These are phyloP conservation scores for Artibeus lituratus DNA, from an alignment of 2,797 vertebrate species.

Conservation along the genomic window DNA sequence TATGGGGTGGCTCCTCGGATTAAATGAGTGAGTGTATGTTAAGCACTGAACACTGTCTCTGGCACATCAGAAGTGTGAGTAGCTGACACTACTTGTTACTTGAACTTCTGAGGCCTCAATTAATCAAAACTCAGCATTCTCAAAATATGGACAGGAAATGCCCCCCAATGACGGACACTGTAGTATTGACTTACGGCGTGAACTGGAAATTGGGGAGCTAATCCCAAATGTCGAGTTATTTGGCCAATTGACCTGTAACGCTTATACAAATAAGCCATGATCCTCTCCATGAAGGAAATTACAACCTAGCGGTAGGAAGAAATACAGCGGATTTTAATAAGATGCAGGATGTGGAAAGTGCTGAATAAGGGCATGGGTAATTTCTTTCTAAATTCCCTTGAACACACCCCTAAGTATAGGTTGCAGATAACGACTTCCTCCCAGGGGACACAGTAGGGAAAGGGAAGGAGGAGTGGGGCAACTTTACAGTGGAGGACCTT, in stretches of 20 bases:
- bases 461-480: too few relatives aligned
- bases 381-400: neutral
- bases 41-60: neutral
- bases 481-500: neutral
- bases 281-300: neutral
- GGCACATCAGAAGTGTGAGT: neutral
- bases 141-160: neutral
- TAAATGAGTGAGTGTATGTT: too few relatives aligned
- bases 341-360: neutral
- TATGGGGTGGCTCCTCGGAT: neutral
- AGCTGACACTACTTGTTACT: neutral
- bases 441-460: neutral
- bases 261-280: neutral
- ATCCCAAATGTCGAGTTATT: neutral
- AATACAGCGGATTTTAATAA: neutral
- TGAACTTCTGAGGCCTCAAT: neutral
- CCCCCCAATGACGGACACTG: neutral
- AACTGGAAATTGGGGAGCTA: neutral
- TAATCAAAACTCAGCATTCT: neutral
- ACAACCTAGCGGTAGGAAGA: neutral
- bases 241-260: neutral
- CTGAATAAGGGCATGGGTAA: neutral
- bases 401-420: neutral
- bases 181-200: neutral
- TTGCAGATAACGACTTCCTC: neutral